A percentile compares a stretch with the other conserved stretches of the same genome.
Conservation (phyloP, 2,113 vertebrate genomes). For the Rhea pennata region DNA sequence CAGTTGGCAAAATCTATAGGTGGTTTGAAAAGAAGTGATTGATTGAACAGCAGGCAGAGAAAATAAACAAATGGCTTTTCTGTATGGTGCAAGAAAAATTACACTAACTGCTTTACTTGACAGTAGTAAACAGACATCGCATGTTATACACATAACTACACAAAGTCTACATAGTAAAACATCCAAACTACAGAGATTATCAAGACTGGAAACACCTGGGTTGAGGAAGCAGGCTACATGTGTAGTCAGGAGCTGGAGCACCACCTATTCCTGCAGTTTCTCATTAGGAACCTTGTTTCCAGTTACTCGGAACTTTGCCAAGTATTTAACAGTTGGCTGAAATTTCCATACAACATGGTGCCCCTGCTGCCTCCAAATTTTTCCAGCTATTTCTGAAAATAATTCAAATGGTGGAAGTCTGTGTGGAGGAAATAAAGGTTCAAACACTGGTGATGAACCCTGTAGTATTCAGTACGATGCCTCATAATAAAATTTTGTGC, state of each 20-base stretch:
- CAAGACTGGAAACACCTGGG: constrained; percentile 24
- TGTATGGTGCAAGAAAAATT: background rate
- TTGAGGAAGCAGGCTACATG: background rate
- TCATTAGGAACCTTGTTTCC: constrained; percentile 20
- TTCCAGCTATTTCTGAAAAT: background rate
- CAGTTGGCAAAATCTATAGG: constrained; percentile 92
- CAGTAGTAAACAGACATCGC: background rate
- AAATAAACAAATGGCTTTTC: constrained; percentile 8
- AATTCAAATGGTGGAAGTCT: constrained; percentile 6
- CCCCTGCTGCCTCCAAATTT: constrained; percentile 24
- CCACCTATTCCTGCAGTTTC: constrained; percentile 31
- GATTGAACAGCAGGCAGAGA: background rate
- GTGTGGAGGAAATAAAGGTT: constrained; percentile 23
- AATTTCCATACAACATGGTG: constrained; percentile 4
- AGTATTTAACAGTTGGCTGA: constrained; percentile 43
- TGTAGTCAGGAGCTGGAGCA: constrained; percentile 20
- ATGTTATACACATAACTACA: background rate
- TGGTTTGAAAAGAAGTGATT: constrained; percentile 54
- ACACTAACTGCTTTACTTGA: background rate
- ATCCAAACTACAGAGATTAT: background rate
- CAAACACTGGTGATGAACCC: background rate
- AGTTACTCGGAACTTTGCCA: background rate
- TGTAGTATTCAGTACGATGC: background rate
- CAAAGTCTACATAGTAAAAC: background rate
- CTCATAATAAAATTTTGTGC: background rate